Percentiles rank a stretch among this genome's conserved stretches.
Evolutionary conservation across 2,113 vertebrate species (phyloP).

Genomic region (Chaetops frenatus): DNA sequence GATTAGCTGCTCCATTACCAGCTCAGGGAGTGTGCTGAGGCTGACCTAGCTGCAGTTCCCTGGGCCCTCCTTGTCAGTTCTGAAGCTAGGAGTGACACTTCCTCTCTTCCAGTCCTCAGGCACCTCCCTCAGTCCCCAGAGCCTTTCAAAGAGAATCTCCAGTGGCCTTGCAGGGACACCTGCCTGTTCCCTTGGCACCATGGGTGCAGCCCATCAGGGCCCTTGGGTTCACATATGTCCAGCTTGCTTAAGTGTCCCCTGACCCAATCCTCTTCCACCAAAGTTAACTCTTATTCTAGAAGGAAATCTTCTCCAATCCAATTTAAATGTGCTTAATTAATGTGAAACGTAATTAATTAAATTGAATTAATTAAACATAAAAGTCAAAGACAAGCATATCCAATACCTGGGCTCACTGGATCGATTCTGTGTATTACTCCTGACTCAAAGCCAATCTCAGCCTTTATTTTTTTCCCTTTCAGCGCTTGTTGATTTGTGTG

Average conservation of each 20-base stretch:
- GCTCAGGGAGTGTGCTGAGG: background rate
- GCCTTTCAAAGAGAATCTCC: background rate
- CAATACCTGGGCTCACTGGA: background rate
- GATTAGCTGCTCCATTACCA: background rate
- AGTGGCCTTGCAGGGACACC: background rate
- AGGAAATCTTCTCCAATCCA: background rate
- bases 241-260: background rate
- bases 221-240: rapidly evolving
- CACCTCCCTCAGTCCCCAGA: background rate
- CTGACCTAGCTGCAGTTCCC: background rate
- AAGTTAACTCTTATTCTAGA: background rate
- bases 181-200: background rate
- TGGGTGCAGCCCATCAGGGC: background rate
- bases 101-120: background rate
- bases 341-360: background rate
- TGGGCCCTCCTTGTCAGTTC: background rate
- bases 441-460: background rate
- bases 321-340: background rate
- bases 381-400: background rate
- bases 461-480: background rate
- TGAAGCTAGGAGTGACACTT: background rate
- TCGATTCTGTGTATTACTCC: background rate
- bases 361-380: background rate
- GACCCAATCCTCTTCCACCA: background rate
- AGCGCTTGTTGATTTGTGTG: background rate